Conservation (phyloP, 2,888 invertebrate species). For the Aricia artaxerxes region DNA sequence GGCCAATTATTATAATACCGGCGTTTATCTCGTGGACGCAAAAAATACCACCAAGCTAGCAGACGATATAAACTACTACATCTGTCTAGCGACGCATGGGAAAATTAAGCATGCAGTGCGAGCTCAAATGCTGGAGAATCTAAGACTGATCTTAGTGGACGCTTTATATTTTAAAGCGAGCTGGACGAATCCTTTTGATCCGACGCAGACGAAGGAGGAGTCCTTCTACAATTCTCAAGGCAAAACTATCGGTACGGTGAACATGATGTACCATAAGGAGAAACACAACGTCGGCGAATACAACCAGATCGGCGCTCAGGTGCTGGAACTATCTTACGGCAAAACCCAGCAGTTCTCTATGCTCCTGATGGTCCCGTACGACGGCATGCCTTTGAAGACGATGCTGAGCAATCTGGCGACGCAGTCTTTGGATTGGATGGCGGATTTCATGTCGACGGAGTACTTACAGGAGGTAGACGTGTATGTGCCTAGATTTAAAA, state of each 20-base stretch:
- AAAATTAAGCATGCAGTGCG: slow-evolving; percentile 84
- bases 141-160: slow-evolving; percentile 82
- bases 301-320: slow-evolving; percentile 79
- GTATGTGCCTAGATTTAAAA: slow-evolving; percentile 81
- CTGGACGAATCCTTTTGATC: slow-evolving; percentile 85
- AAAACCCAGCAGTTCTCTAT: slow-evolving; percentile 81
- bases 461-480: slow-evolving; percentile 77
- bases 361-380: slow-evolving; percentile 83
- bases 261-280: slow-evolving; percentile 87
- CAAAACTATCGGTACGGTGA: slow-evolving; percentile 76
- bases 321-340: slow-evolving; percentile 86
- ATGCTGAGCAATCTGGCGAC: slow-evolving; percentile 75
- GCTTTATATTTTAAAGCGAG: slow-evolving; percentile 86
- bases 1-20: slow-evolving; percentile 72
- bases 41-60: slow-evolving; percentile 72
- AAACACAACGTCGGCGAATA: slow-evolving; percentile 78
- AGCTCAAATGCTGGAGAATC: slow-evolving; percentile 61
- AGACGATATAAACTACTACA: slow-evolving; percentile 83
- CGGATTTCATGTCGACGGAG: slow-evolving; percentile 66
- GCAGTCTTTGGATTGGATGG: slow-evolving; percentile 73
- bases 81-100: slow-evolving; percentile 84
- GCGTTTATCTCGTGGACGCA: slow-evolving; percentile 80
- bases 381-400: slow-evolving; percentile 71
- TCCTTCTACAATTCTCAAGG: slow-evolving; percentile 82
- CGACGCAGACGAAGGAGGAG: slow-evolving; percentile 74